Conservation (phyloP, 2,888 invertebrate species). For the Drosophila prostipennis region DNA sequence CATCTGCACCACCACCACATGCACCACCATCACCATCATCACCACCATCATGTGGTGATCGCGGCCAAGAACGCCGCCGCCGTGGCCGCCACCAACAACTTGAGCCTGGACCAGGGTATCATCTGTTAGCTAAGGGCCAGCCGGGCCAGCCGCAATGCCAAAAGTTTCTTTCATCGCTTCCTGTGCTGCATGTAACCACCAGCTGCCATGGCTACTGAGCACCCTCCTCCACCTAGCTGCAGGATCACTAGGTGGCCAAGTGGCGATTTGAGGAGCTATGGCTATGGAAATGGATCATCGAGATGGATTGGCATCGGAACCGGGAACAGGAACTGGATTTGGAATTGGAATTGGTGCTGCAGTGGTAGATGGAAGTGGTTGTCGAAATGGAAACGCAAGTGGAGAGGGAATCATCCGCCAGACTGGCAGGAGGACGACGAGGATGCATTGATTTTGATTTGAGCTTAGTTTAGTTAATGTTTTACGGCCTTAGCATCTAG, state of each 20-base stretch:
- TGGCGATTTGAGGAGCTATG: conserved; percentile 12
- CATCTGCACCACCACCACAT: conserved; percentile 70
- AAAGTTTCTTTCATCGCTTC: conserved; percentile 84
- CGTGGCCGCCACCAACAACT: conserved; percentile 81
- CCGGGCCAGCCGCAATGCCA: conserved; percentile 84
- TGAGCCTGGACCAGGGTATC: conserved; percentile 84
- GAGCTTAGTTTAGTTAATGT: conserved; percentile 37
- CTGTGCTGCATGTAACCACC: conserved; percentile 83
- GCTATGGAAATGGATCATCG: conserved; percentile 4
- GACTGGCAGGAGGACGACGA: background rate
- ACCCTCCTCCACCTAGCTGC: conserved; percentile 33
- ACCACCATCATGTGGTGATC: conserved; percentile 72
- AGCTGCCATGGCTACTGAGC: conserved; percentile 40
- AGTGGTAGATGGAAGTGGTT: conserved; percentile 10
- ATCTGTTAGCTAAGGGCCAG: conserved; percentile 85
- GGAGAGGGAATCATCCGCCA: conserved; percentile 9
- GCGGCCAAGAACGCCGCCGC: conserved; percentile 78
- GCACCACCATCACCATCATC: conserved; percentile 75
- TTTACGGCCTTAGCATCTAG: conserved; percentile 19
- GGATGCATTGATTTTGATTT: conserved; percentile 37
- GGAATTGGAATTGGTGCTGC: conserved; percentile 20
- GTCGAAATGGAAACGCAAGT: conserved; percentile 5
- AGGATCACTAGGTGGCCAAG: conserved; percentile 32
- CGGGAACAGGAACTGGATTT: too few species aligned
- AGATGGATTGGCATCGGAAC: conserved; percentile 2